Percentiles rank a stretch among this genome's conserved stretches.
These are phyloP conservation scores for Sycobia sp. DNA, from an alignment of 1,140 invertebrate genomes.

Conservation along the genomic window DNA sequence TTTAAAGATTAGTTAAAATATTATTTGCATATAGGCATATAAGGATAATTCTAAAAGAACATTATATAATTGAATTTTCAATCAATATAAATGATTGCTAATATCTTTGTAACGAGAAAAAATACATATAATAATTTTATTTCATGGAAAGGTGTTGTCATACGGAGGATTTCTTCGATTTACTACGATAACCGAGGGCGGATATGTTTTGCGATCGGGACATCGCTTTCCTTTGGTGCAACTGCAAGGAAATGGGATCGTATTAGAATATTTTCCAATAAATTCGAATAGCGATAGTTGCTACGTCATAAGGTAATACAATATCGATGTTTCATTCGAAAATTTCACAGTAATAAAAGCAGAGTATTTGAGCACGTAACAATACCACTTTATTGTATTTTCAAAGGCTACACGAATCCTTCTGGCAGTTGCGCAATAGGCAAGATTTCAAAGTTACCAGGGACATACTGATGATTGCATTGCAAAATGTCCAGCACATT, in stretches of 20 bases:
- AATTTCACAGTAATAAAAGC: no score
- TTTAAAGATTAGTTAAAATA: no score
- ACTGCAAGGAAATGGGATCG: conserved; percentile 79
- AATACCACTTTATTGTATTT: background rate
- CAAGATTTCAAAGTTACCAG: conserved; percentile 70
- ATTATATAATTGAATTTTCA: no score
- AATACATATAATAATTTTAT: no score
- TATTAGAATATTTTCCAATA: conserved; percentile 76
- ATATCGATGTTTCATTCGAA: no score
- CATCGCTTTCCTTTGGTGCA: conserved; percentile 81
- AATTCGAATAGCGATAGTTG: conserved; percentile 54
- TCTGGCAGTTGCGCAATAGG: conserved; percentile 70
- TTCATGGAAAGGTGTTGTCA: conserved; percentile 71
- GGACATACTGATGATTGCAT: conserved; percentile 83
- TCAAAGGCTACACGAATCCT: conserved; percentile 66
- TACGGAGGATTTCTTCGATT: conserved; percentile 92
- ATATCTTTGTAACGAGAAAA: no score
- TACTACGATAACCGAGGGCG: conserved; percentile 72
- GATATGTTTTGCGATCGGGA: conserved; percentile 64
- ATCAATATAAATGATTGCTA: no score
- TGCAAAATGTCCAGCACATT: conserved; percentile 85
- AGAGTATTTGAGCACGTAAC: no score
- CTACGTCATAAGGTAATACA: conserved; percentile 68
- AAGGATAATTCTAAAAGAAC: no score
- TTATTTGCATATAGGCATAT: no score